A percentile compares a stretch with the other conserved stretches of the same genome.
Evolutionary conservation across 1,140 invertebrate species (phyloP).

Genomic region (Drosophila kanapiae): DNA sequence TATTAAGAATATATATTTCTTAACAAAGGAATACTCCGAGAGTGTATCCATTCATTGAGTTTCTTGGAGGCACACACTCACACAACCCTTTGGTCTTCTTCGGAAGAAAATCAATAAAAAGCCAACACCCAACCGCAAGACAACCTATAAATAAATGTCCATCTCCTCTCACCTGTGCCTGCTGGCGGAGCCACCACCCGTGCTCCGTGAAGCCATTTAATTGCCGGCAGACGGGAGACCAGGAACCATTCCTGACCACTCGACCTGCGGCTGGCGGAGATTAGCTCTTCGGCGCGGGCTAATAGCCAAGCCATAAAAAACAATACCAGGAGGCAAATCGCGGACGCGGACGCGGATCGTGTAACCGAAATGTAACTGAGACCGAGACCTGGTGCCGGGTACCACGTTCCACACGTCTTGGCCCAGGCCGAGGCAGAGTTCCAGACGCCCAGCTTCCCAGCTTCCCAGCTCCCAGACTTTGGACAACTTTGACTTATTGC

Average conservation of each 20-base stretch:
- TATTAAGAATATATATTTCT: no score
- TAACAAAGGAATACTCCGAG: no score
- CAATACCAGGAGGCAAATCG: slow-evolving; percentile 56
- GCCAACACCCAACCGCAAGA: slow-evolving; percentile 26
- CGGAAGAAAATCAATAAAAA: slow-evolving; percentile 8
- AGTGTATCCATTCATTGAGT: not conserved
- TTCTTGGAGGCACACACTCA: not conserved
- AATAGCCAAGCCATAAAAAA: slow-evolving; percentile 81
- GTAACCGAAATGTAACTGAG: slow-evolving; percentile 53
- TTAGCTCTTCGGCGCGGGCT: slow-evolving; percentile 55
- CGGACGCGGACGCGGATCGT: slow-evolving; percentile 30
- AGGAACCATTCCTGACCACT: slow-evolving; percentile 34
- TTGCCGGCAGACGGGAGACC: slow-evolving; percentile 28
- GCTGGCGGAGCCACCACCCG: slow-evolving; percentile 5
- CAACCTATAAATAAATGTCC: slow-evolving; percentile 41
- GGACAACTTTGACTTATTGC: slow-evolving; percentile 79
- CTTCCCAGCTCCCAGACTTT: slow-evolving; percentile 20
- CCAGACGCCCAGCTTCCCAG: not conserved
- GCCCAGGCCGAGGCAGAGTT: not conserved
- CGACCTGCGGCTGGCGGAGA: slow-evolving; percentile 39
- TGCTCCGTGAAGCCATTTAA: slow-evolving; percentile 70
- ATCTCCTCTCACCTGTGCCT: slow-evolving; percentile 22
- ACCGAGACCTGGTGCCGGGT: slow-evolving; percentile 13
- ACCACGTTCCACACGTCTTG: slow-evolving; percentile 41
- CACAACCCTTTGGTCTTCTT: not conserved